Evolutionary conservation across 2,888 invertebrate species (phyloP).

Genomic region (Drosophila ustulata): DNA sequence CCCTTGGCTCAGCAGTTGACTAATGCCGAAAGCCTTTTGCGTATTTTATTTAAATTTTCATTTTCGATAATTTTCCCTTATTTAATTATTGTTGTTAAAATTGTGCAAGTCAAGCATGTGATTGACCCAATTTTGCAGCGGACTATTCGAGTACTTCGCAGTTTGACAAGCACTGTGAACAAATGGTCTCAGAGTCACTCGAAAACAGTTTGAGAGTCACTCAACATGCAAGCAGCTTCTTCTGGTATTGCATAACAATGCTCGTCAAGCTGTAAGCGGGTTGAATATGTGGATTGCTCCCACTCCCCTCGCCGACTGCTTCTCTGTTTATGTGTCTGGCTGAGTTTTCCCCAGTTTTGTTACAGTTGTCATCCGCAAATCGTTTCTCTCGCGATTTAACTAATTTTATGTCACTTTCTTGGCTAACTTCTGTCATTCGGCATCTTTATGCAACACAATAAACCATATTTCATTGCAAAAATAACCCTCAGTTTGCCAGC

Average conservation of each 20-base stretch:
- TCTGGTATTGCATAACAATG: constrained; percentile 34
- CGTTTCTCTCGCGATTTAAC: constrained; percentile 51
- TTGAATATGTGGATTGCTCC: not conserved
- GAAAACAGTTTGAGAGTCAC: not conserved
- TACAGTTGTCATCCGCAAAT: constrained; percentile 50
- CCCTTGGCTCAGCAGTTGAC: constrained; percentile 43
- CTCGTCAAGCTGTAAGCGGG: constrained; percentile 39
- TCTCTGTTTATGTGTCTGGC: not conserved
- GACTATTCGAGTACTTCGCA: not conserved
- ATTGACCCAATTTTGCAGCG: constrained; percentile 55
- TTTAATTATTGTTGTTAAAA: constrained; percentile 54
- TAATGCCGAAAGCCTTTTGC: constrained; percentile 29
- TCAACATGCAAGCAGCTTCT: not conserved
- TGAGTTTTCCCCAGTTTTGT: constrained; percentile 20
- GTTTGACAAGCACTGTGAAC: not conserved
- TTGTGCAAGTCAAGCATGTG: constrained; percentile 68
- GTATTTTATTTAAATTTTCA: constrained; percentile 54
- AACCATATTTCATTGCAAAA: constrained; percentile 64
- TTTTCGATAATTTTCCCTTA: constrained; percentile 21
- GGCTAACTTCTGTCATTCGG: constrained; percentile 56
- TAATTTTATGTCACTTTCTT: constrained; percentile 66
- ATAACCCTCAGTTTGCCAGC: constrained; percentile 57
- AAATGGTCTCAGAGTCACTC: not conserved
- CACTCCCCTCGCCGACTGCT: not conserved
- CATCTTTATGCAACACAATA: constrained; percentile 66